Base-by-base conservation (phyloP, 2,797 vertebrate genomes). In the Trachops cirrhosus region DNA sequence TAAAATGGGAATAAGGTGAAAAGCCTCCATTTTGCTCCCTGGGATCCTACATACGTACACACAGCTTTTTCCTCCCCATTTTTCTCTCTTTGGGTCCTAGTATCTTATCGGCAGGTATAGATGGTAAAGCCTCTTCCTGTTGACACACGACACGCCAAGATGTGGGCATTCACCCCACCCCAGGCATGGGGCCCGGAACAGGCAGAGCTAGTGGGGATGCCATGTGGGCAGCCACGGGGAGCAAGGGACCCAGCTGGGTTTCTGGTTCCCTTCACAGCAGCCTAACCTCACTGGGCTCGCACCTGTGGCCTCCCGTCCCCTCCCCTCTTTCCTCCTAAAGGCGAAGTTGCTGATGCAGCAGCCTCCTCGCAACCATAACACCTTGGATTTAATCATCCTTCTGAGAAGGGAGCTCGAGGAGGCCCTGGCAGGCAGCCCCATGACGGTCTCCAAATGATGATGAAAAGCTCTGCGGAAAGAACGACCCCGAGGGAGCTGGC, bases 371-470 rank as follows among this genome's bases (percentile, higher is more conserved):
- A 46, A 5, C 29, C 29, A 24, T 11, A 37, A 6, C 48, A 18
- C 24, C 70, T 86, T 22, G 8, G 29, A 41, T 93, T 79, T 73
- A 73, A 77, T 67, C 85, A 54, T 68, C 57, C 83, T 62, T 29
- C n/a, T 32, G n/a, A 80, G 67, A n/a, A 46, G 39, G 46, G 21
- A 24, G 3, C 48, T 32, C 71, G 24, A 83, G 84, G 29, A 59
- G 18, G 24, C 9, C 16, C 90, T 73, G 44, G 3, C 11, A 19
- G 29, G 37, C 32, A 34, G 29, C 57, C 3, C 10, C 2, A 21
- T 5, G 34, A 86, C 54, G 85, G 96, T 34, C 80, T 11, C 19
- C 68, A 78, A 89, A 83, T 54, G 79, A 84, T 74, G 78, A 78
- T 48, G 18, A 37, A 93, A 86, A 46, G 70, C 75, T 48, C 91